Evolutionary conservation across 1,140 invertebrate genomes (phyloP).

Genomic region (Neodiprion pinetum): DNA sequence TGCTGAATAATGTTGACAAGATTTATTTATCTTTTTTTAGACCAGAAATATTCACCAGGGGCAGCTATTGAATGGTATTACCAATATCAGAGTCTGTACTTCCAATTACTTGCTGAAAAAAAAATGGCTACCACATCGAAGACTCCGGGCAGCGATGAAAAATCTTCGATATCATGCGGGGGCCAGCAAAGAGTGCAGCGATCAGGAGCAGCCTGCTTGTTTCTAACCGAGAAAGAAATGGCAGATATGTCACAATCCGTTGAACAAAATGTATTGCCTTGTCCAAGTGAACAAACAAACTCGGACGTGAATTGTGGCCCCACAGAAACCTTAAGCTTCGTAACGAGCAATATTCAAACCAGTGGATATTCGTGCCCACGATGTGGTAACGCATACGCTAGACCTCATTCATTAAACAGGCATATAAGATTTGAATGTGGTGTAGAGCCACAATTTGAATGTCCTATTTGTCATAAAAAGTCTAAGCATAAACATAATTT

Average conservation of each 20-base stretch:
- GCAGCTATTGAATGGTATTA: constrained; percentile 46
- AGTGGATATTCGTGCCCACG: constrained; percentile 55
- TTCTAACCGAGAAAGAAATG: background rate
- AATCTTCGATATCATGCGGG: background rate
- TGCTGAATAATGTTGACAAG: background rate
- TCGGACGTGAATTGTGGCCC: background rate
- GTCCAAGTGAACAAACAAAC: background rate
- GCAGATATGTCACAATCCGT: background rate
- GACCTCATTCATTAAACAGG: constrained; percentile 68
- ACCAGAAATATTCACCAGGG: constrained; percentile 35
- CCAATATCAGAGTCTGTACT: constrained; percentile 46
- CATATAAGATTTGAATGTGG: constrained; percentile 74
- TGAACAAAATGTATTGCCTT: constrained; percentile 2
- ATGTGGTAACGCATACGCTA: constrained; percentile 66
- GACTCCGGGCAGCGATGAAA: background rate
- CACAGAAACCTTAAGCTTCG: background rate
- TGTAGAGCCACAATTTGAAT: constrained; percentile 67
- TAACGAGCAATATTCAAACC: constrained; percentile 8
- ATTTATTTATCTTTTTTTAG: constrained; percentile 44
- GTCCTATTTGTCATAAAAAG: constrained; percentile 66
- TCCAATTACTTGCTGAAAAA: constrained; percentile 42
- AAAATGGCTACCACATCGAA: constrained; percentile 26
- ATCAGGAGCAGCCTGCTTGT: constrained; percentile 8
- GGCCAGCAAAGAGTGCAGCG: background rate
- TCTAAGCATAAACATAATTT: constrained; percentile 68